Percentiles rank a stretch among this genome's conserved stretches.
Evolutionary conservation across 2,113 vertebrate species (phyloP).

Genomic region (Cepphus grylle): DNA sequence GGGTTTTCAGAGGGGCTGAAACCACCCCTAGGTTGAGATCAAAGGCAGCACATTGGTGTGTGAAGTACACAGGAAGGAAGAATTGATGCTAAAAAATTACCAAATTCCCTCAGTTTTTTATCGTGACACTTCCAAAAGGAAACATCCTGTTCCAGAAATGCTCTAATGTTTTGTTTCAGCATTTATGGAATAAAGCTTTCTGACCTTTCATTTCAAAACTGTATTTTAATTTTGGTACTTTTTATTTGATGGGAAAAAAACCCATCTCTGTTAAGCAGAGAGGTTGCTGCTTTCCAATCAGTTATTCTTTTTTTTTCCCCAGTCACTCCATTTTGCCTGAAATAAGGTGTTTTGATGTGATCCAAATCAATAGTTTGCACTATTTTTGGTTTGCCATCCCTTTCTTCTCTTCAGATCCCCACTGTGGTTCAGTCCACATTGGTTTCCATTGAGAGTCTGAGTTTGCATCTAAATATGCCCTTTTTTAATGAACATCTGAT

Average conservation of each 20-base stretch:
- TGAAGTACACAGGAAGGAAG: neutral
- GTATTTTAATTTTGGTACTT: neutral
- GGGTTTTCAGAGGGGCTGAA: neutral
- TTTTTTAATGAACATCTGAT: neutral
- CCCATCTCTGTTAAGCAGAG: neutral
- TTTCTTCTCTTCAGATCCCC: neutral
- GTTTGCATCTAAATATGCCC: neutral
- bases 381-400: neutral
- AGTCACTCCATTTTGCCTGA: neutral
- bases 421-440: neutral
- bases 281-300: neutral
- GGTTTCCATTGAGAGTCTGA: neutral
- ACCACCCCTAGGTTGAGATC: neutral
- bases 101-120: neutral
- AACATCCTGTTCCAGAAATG: neutral
- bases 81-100: neutral
- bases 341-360: neutral
- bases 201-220: neutral
- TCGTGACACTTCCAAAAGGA: neutral
- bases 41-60: neutral
- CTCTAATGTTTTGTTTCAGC: neutral
- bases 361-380: neutral
- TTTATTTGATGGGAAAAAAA: neutral
- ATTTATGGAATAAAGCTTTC: neutral
- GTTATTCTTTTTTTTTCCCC: neutral